A percentile compares a stretch with the other conserved stretches of the same genome.
phyloP scores from a whole-genome alignment of 2,113 vertebrate genomes.

The Lepus europaeus region DNA sequence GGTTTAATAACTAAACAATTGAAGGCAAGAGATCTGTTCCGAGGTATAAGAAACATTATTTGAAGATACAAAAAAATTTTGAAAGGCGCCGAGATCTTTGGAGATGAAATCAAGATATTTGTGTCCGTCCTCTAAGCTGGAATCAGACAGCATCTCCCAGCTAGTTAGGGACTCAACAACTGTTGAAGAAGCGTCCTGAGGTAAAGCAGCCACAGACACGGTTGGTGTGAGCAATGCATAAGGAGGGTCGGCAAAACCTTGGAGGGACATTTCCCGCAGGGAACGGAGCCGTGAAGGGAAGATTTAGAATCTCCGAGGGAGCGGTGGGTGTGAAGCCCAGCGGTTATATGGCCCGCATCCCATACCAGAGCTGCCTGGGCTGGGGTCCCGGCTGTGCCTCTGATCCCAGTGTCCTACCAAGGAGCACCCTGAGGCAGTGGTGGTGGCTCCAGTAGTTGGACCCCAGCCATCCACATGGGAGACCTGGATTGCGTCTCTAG shows the following conservation, averaged over 20 bases:
- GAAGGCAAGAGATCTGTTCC: neutral
- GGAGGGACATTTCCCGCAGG: neutral
- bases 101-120: neutral
- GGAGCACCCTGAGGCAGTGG: too few relatives aligned
- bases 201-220: neutral
- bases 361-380: too few relatives aligned
- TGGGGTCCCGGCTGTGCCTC: too few relatives aligned
- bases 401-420: too few relatives aligned
- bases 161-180: neutral
- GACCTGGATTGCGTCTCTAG: too few relatives aligned
- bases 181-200: neutral
- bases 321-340: too few relatives aligned
- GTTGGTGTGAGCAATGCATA: neutral
- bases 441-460: too few relatives aligned
- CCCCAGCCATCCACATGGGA: too few relatives aligned
- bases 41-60: conserved; percentile 14
- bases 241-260: neutral
- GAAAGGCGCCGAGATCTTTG: neutral
- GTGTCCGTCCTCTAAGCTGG: neutral
- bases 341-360: too few relatives aligned
- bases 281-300: neutral
- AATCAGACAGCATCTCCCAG: neutral
- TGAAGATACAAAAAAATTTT: conserved; percentile 42
- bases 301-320: neutral
- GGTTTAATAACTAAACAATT: conserved; percentile 15